These are phyloP conservation scores for Hylaea fasciaria DNA, from an alignment of 2,888 invertebrate genomes.

Conservation along the genomic window DNA sequence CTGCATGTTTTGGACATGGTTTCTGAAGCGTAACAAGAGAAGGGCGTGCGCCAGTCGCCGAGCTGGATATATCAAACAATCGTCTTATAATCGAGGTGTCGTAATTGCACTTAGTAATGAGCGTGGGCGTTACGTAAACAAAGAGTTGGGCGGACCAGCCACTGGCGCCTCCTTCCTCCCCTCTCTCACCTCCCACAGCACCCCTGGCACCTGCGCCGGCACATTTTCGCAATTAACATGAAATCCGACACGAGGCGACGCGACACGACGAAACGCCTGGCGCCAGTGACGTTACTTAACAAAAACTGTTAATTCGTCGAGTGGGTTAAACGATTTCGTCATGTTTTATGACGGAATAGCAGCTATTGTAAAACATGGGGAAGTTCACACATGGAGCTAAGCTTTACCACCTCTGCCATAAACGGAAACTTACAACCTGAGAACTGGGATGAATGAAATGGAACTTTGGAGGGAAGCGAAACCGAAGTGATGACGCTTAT, in stretches of 20 bases:
- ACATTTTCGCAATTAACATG: conserved; percentile 72
- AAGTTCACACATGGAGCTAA: conserved; percentile 29
- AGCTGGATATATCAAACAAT: conserved; percentile 40
- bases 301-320: conserved; percentile 42
- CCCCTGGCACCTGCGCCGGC: conserved; percentile 66
- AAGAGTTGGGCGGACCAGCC: conserved; percentile 81
- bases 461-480: conserved; percentile 1
- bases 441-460: conserved; percentile 12
- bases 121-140: conserved; percentile 82
- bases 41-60: conserved; percentile 33
- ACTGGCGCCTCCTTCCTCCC: conserved; percentile 56
- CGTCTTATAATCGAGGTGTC: conserved; percentile 49
- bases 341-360: conserved; percentile 36
- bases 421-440: conserved; percentile 16
- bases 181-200: conserved; percentile 42
- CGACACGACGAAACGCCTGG: conserved; percentile 45
- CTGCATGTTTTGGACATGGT: background rate
- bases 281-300: conserved; percentile 51
- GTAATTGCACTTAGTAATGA: conserved; percentile 72
- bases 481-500: background rate
- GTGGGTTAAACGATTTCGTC: conserved; percentile 35
- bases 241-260: conserved; percentile 51
- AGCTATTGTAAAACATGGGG: conserved; percentile 33
- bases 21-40: conserved; percentile 32
- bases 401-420: conserved; percentile 21